Base-by-base conservation (phyloP, 2,888 invertebrate genomes). In the Plebejus melissa region DNA sequence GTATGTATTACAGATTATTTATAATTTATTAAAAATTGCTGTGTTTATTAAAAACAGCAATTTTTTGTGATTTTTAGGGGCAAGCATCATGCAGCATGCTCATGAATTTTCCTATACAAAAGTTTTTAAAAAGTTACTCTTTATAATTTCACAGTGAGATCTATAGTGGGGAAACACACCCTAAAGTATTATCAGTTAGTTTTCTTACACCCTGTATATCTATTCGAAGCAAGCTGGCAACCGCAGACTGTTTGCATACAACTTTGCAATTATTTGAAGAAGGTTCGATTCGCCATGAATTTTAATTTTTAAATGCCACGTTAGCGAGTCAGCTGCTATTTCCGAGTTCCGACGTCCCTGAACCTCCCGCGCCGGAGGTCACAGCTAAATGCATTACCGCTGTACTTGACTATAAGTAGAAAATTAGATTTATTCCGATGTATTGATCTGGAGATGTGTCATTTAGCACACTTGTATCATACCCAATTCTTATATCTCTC, bases 391-490 rank as follows among this genome's bases (percentile, higher is more conserved):
- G 72, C 72, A 72, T 72, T 72, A 72, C 22, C 72, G 28, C 22
- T 50, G 54, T 54, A 16, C 72, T 54, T 72, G 72, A 32, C 72
- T 32, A 46, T 71, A 71, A 71, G 71, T 72, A 50, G 72, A 50
- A 72, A 72, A 72, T 72, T 72, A 72, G 54, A 72, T 72, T 72
- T 72, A 65, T 65, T 28, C 60, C 60, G 7, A 28, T 65, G 65
- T 65, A 65, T 65, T 32, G 65, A 65, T 65, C 32, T 65, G 32
- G 36, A 65, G 32, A 65, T 65, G 60, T 60, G 58, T 0, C 22
- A 22, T 22, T 0, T 22, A 22, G 22, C n/a, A 58, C n/a, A 58
- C 22, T 58, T 22, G n/a, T 58, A 4, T 54, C 16, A 16, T 16
- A 54, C 54, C 4, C 16, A 16, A 54, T 54, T 54, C 11, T 16